Conservation (phyloP, 2,797 vertebrate genomes). For the Phalloptychus januarius region DNA sequence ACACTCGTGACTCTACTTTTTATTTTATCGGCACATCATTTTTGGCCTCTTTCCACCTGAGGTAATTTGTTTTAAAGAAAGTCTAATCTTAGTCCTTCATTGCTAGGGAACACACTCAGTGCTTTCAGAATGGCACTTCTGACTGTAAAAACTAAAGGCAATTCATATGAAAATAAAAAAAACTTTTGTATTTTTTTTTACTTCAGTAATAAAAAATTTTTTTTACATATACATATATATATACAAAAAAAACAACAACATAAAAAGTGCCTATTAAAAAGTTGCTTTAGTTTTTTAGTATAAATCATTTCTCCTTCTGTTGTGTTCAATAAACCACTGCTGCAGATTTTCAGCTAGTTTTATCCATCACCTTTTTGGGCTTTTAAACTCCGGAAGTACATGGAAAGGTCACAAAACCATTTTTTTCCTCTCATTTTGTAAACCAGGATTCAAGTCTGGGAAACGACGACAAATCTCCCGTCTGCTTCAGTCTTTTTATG, state of each 20-base stretch:
- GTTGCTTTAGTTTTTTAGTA: not conserved
- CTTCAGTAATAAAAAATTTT: not conserved
- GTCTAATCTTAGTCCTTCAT: not conserved
- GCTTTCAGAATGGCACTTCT: not conserved
- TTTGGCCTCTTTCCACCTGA: not conserved
- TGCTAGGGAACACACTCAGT: not conserved
- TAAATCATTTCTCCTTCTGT: not conserved
- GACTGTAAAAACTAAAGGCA: not conserved
- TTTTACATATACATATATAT: not conserved
- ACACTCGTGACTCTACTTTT: not conserved
- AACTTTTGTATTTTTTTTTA: not conserved
- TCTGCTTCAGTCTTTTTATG: slow-evolving; percentile 27
- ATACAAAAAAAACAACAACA: not conserved
- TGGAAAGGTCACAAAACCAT: not conserved
- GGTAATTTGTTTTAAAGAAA: not conserved
- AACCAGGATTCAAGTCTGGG: not conserved
- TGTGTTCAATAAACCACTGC: not conserved
- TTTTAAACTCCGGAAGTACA: not conserved
- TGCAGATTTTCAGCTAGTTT: not conserved
- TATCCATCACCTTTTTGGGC: not conserved
- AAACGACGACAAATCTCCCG: slow-evolving; percentile 11
- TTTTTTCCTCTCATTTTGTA: not conserved
- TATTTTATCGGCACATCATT: not conserved
- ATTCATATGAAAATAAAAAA: not conserved
- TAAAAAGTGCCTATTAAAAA: not conserved